Conservation (phyloP, 2,797 vertebrate species). For the Astyanax mexicanus region DNA sequence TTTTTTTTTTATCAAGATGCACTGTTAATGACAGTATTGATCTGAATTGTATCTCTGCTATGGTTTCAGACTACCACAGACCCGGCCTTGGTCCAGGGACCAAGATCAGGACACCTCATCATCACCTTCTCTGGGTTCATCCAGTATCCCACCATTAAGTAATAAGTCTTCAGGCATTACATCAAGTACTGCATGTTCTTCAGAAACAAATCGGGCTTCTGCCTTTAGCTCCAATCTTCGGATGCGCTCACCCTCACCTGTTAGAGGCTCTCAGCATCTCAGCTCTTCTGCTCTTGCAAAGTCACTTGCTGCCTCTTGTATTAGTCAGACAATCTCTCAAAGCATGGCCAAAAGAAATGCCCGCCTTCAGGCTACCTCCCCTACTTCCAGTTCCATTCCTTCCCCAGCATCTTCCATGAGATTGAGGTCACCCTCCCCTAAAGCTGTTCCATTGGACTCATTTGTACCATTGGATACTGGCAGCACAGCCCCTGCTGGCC, state of each 20-base stretch:
- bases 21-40: background rate
- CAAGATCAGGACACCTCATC: conserved; percentile 34
- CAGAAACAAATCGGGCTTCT: conserved; percentile 47
- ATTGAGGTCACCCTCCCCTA: conserved; percentile 70
- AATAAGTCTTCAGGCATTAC: conserved; percentile 25
- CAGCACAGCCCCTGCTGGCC: conserved; percentile 29
- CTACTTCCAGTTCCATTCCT: conserved; percentile 11
- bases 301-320: conserved; percentile 85
- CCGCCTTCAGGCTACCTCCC: conserved; percentile 54
- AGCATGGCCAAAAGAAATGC: conserved; percentile 76
- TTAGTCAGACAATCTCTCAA: conserved; percentile 87
- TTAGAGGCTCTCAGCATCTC: conserved; percentile 56
- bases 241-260: conserved; percentile 50
- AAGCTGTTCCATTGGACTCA: conserved; percentile 30
- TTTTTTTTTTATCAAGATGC: no score
- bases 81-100: conserved; percentile 53
- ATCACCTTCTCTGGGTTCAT: background rate
- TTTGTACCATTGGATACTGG: conserved; percentile 35
- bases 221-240: conserved; percentile 59
- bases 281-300: conserved; percentile 74
- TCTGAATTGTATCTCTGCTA: conserved; percentile 13
- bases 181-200: background rate
- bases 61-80: conserved; percentile 50
- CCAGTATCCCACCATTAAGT: background rate
- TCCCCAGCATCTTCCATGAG: conserved; percentile 55